A percentile compares a stretch with the other conserved stretches of the same genome.
Evolutionary conservation across 64 coral and sea anemone species (phyloP).

Genomic region (Anthopleura sola): DNA sequence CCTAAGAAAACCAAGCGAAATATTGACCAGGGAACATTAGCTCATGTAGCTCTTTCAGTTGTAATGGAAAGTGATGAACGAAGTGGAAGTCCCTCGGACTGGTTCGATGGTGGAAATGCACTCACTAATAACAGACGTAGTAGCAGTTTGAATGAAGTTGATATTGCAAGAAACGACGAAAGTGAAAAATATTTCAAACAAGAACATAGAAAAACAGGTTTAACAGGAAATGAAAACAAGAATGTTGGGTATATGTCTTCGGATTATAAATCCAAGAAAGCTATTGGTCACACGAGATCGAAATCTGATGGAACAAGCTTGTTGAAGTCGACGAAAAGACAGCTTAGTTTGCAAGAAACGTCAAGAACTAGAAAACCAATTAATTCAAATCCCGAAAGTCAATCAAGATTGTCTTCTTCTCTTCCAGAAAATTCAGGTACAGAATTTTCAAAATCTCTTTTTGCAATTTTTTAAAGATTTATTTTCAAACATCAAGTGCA

Average conservation of each 20-base stretch:
- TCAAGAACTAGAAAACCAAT: neutral
- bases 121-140: constrained; percentile 8
- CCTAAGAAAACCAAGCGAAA: constrained; percentile 7
- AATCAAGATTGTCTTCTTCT: constrained; percentile 56
- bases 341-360: constrained; percentile 20
- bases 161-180: neutral
- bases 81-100: constrained; percentile 30
- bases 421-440: constrained; percentile 63
- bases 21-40: constrained; percentile 67
- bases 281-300: constrained; percentile 66
- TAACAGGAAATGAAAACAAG: neutral
- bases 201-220: neutral
- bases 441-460: constrained; percentile 6
- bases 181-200: constrained; percentile 15
- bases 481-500: no score
- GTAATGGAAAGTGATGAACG: constrained; percentile 73
- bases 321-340: constrained; percentile 21
- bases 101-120: constrained; percentile 40
- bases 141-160: constrained; percentile 33
- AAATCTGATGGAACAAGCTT: constrained; percentile 72
- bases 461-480: neutral
- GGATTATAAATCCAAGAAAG: constrained; percentile 53
- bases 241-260: constrained; percentile 9
- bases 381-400: neutral
- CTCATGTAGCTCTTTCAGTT: constrained; percentile 79